These are phyloP conservation scores for Datnioides undecimradiatus DNA, from an alignment of 2,113 vertebrate genomes.

Conservation along the genomic window DNA sequence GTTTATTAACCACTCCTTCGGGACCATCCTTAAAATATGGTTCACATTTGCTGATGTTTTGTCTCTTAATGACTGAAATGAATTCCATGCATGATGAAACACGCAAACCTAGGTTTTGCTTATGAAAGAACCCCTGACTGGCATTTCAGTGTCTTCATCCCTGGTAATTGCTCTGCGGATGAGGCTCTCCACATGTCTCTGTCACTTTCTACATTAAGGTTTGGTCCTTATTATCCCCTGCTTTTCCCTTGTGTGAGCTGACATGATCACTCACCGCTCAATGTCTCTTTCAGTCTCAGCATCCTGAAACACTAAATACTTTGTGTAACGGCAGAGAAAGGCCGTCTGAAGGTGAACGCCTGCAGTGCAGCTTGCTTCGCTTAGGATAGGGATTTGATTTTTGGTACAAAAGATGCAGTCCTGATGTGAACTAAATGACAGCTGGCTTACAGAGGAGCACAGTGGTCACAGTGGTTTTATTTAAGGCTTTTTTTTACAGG, in stretches of 20 bases:
- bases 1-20: neutral
- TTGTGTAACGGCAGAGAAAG: slow-evolving; percentile 7
- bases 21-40: neutral
- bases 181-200: slow-evolving; percentile 22
- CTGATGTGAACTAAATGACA: slow-evolving; percentile 46
- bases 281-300: slow-evolving; percentile 8
- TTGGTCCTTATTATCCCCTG: neutral
- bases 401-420: slow-evolving; percentile 30
- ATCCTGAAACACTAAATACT: slow-evolving; percentile 3
- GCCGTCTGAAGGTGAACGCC: slow-evolving; percentile 13
- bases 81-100: neutral
- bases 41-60: neutral
- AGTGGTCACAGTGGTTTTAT: slow-evolving; percentile 44
- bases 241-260: neutral
- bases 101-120: neutral
- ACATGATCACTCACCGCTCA: neutral
- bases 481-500: slow-evolving; percentile 13
- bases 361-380: slow-evolving; percentile 32
- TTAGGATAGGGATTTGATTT: slow-evolving; percentile 32
- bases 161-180: slow-evolving; percentile 38
- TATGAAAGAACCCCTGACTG: slow-evolving; percentile 22
- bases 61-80: neutral
- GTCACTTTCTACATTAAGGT: neutral
- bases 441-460: slow-evolving; percentile 26
- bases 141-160: slow-evolving; percentile 46